Evolutionary conservation across 1,140 invertebrate genomes (phyloP).

Genomic region (Euglossa dilemma): DNA sequence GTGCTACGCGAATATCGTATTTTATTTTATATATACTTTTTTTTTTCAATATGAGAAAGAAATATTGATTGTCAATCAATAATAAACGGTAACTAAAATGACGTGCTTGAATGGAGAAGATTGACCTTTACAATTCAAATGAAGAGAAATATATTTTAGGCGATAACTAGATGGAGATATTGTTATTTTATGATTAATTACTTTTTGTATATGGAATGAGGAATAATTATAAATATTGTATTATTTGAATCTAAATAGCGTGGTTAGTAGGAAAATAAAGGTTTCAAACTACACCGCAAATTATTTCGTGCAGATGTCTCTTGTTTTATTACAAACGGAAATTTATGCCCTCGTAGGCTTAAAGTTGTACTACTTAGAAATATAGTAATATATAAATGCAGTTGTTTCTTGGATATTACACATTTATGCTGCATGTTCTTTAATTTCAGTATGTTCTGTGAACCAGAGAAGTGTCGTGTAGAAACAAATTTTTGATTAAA

Average conservation of each 20-base stretch:
- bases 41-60: no score
- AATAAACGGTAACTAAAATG: no score
- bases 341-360: constrained; percentile 24
- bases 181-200: no score
- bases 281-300: neutral
- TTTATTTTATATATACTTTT: no score
- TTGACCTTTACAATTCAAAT: no score
- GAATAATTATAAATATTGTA: neutral
- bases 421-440: neutral
- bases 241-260: neutral
- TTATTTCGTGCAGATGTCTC: constrained; percentile 35
- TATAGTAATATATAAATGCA: neutral
- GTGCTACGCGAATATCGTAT: no score
- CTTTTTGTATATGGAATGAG: neutral
- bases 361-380: neutral
- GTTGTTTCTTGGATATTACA: constrained; percentile 5
- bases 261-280: neutral
- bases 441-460: neutral
- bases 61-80: no score
- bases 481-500: neutral
- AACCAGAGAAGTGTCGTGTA: neutral
- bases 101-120: no score
- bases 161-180: no score
- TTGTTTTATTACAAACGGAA: constrained; percentile 26
- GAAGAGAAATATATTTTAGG: no score